phyloP scores from a whole-genome alignment of 2,113 vertebrate genomes.

The Pholis gunnellus region DNA sequence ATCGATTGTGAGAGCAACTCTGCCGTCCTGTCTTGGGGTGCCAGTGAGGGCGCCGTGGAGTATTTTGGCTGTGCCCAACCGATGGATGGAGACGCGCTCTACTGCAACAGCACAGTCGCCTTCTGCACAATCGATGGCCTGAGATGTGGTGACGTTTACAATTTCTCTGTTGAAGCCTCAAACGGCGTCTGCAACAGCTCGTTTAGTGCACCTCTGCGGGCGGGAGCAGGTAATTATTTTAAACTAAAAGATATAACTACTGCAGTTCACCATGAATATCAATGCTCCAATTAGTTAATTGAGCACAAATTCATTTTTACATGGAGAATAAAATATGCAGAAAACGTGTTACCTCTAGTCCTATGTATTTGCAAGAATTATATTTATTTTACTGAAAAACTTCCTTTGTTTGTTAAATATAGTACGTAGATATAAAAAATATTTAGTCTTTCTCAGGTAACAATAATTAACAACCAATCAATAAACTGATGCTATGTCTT shows the following conservation, averaged over 20 bases:
- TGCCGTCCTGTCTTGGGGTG: conserved; percentile 77
- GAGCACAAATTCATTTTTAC: neutral
- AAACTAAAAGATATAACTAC: neutral
- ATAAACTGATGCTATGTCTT: neutral
- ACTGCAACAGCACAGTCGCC: conserved; percentile 60
- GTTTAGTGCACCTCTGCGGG: conserved; percentile 46
- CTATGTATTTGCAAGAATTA: neutral
- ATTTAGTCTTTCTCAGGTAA: neutral
- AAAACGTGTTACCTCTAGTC: neutral
- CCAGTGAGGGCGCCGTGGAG: conserved; percentile 56
- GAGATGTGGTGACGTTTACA: conserved; percentile 79
- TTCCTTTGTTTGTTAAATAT: neutral
- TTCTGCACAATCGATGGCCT: conserved; percentile 76
- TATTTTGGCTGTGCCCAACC: conserved; percentile 71
- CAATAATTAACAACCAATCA: neutral
- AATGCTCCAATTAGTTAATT: neutral
- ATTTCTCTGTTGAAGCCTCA: conserved; percentile 78
- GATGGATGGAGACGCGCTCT: conserved; percentile 30
- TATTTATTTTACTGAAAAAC: neutral
- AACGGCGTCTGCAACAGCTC: conserved; percentile 82
- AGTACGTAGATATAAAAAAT: neutral
- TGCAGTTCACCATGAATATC: neutral
- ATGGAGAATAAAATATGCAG: neutral
- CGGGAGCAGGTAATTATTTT: conserved; percentile 78
- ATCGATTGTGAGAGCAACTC: conserved; percentile 71